Percentiles rank a stretch among this genome's conserved stretches.
Evolutionary conservation across 53 echinoderm and acorn worm genomes (phyloP).

Genomic region (Astropecten irregularis): DNA sequence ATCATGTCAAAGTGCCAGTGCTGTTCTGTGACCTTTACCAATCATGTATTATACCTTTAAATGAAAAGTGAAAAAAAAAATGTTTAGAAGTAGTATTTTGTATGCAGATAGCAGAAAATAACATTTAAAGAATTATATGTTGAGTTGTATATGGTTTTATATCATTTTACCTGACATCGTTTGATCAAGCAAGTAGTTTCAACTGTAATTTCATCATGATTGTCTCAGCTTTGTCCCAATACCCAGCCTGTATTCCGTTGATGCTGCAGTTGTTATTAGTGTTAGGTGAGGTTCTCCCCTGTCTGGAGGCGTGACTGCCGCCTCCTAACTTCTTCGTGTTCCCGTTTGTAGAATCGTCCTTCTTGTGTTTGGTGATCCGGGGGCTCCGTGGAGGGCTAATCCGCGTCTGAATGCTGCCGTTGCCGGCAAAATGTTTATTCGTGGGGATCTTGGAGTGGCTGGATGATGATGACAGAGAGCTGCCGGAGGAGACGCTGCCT

Average conservation of each 20-base stretch:
- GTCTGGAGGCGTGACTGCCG: constrained; percentile 4
- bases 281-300: constrained; percentile 56
- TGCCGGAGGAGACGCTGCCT: constrained; percentile 5
- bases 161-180: too few relatives aligned
- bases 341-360: constrained; percentile 43
- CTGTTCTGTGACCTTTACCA: too few relatives aligned
- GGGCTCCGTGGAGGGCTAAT: constrained; percentile 59
- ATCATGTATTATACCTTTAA: too few relatives aligned
- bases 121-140: too few relatives aligned
- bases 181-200: constrained; percentile 28
- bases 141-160: too few relatives aligned
- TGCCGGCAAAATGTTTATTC: constrained; percentile 20
- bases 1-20: too few relatives aligned
- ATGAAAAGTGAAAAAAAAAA: too few relatives aligned
- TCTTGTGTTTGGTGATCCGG: constrained; percentile 31
- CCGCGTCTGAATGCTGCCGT: background rate
- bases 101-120: too few relatives aligned
- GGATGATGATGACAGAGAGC: background rate
- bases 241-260: background rate
- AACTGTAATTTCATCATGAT: constrained; percentile 12
- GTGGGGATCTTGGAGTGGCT: constrained; percentile 58
- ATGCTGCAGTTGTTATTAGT: constrained; percentile 39
- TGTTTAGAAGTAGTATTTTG: too few relatives aligned
- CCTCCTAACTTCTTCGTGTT: constrained; percentile 7
- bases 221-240: background rate